A percentile compares a stretch with the other conserved stretches of the same genome.
Evolutionary conservation across 2,113 vertebrate species (phyloP).

Genomic region (Pogonocichla stellata): DNA sequence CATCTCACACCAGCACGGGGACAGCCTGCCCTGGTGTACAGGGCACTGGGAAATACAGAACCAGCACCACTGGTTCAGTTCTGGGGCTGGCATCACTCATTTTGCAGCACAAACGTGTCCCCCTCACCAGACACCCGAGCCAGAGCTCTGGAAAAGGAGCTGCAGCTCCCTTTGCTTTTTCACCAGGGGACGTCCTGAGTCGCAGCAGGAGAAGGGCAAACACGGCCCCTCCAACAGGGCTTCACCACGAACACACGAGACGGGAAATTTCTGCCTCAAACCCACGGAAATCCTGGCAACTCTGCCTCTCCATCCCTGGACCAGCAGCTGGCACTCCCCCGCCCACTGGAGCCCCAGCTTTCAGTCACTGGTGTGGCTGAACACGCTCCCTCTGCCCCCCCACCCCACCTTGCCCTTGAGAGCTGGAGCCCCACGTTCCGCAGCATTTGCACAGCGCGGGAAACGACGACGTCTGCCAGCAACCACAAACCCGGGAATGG

Average conservation of each 20-base stretch:
- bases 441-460: neutral
- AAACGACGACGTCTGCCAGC: conserved; percentile 23
- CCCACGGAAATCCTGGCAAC: neutral
- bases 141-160: neutral
- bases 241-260: neutral
- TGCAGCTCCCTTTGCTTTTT: neutral
- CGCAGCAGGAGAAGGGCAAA: neutral
- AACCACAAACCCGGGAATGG: neutral
- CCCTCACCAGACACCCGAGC: neutral
- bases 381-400: conserved; percentile 9
- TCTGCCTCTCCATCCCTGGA: neutral
- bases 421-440: neutral
- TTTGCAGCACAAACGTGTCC: rapidly evolving
- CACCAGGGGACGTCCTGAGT: neutral
- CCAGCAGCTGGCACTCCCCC: neutral
- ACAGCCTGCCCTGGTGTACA: neutral
- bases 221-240: neutral
- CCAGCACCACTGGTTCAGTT: rapidly evolving
- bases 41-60: neutral
- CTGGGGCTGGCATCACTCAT: neutral
- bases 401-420: conserved; percentile 9
- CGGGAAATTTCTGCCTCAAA: neutral
- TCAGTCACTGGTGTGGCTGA: neutral
- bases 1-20: neutral
- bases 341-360: neutral